Evolutionary conservation across 2,888 invertebrate species (phyloP).

Genomic region (Vannuccia rotundouncinata): DNA sequence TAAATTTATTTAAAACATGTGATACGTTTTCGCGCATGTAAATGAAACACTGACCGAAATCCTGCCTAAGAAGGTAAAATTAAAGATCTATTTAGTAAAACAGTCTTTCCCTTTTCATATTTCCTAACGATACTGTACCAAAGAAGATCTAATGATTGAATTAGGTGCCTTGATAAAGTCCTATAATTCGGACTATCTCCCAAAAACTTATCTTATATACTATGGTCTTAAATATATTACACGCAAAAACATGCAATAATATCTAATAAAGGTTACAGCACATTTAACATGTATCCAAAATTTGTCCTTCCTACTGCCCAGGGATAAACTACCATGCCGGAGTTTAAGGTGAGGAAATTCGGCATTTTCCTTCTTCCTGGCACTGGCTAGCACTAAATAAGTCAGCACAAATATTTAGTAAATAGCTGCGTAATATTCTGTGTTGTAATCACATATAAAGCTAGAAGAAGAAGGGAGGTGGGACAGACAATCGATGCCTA

Average conservation of each 20-base stretch:
- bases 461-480: neutral
- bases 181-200: neutral
- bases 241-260: neutral
- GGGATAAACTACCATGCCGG: neutral
- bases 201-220: neutral
- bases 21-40: no score
- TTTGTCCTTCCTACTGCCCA: neutral
- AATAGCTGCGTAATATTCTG: constrained; percentile 4
- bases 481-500: constrained; percentile 5
- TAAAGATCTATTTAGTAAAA: no score
- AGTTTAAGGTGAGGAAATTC: neutral
- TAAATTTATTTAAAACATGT: no score
- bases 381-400: neutral
- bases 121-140: neutral
- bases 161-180: neutral
- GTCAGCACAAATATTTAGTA: neutral
- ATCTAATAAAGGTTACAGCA: neutral
- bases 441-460: neutral
- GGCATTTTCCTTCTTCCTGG: neutral
- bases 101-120: no score
- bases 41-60: no score
- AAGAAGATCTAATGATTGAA: neutral
- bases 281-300: neutral
- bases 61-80: no score
- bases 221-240: neutral